Evolutionary conservation across 2,113 vertebrate species (phyloP), one percentile per base, ranked within the genome.

Genomic region (Tragelaphus scriptus): DNA sequence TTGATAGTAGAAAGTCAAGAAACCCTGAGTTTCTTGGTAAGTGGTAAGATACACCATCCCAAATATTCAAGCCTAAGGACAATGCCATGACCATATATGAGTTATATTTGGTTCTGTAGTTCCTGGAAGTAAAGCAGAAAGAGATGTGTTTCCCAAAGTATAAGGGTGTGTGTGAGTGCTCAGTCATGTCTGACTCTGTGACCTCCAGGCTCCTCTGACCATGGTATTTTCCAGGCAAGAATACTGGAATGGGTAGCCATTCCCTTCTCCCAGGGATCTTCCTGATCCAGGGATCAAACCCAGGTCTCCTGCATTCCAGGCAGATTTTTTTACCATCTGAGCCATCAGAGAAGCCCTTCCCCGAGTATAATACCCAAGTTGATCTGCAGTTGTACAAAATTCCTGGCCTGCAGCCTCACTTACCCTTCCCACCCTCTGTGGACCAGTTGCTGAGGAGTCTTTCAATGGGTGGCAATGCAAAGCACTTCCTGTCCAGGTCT

Each of bases 381-480:
- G 59, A 51, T 15, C 14, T 36, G 13, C 16, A 2, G 13, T 5
- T 47, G 53, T 1, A 5, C n/a, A 21, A 44, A 6, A 49, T 21
- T 32, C 28, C 28, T 61, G 32, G 75, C 88, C 56, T 7, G 9
- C 0, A 4, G 68, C 19, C 68, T 71, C 9, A 2, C 16, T 36
- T 26, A 2, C 36, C 49, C 28, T 58, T 19, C n/a, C 19, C 51
- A 15, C 12, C 2, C 19, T 53, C 17, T 40, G 47, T 5, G n/a
- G 2, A 3, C 40, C 56, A 16, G 30, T 5, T 28, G 28, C 61
- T 6, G 15, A 77, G 68, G 61, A 59, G 23, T 21, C 47, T 26
- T 23, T 75, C 32, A n/a, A 32, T 21, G 84, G 40, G 23, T 12
- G 16, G 40, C n/a, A 5, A 0, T 1, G 51, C 0, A 0, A 26